Evolutionary conservation across 2,797 vertebrate genomes (phyloP).

Genomic region (Diceros bicornis): DNA sequence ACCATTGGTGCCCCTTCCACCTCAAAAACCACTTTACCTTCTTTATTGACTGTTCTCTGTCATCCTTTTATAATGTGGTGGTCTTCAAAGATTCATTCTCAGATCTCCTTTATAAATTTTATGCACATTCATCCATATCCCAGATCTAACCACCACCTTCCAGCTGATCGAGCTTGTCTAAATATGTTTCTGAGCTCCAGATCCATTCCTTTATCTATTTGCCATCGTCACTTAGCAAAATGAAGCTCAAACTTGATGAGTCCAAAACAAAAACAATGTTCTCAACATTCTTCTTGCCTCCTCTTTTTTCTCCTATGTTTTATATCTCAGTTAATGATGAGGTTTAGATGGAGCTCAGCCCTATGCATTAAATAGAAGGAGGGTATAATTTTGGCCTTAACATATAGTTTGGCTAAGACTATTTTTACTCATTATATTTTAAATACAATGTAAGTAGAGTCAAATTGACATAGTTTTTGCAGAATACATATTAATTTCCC

Average conservation of each 20-base stretch:
- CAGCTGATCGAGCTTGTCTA: not conserved
- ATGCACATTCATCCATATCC: not conserved
- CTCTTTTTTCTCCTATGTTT: not conserved
- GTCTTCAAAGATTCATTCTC: not conserved
- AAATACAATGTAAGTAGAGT: not conserved
- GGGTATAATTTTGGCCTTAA: not conserved
- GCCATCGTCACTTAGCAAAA: not conserved
- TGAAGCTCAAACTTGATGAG: not conserved
- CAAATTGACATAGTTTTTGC: not conserved
- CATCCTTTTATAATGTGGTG: not conserved
- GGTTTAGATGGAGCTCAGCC: not conserved
- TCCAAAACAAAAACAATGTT: not conserved
- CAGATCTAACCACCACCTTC: not conserved
- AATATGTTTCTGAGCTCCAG: not conserved
- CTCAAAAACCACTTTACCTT: not conserved
- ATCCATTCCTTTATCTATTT: not conserved
- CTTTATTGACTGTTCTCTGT: not conserved
- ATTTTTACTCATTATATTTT: not conserved
- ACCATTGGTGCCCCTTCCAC: fast-evolving
- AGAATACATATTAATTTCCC: not conserved
- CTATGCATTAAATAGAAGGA: not conserved
- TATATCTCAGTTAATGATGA: not conserved
- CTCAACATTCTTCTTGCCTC: not conserved
- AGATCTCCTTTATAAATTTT: not conserved
- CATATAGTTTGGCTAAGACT: not conserved